A percentile compares a stretch with the other conserved stretches of the same genome.
phyloP scores from a whole-genome alignment of 2,113 vertebrate genomes.

The Chloebia gouldiae region DNA sequence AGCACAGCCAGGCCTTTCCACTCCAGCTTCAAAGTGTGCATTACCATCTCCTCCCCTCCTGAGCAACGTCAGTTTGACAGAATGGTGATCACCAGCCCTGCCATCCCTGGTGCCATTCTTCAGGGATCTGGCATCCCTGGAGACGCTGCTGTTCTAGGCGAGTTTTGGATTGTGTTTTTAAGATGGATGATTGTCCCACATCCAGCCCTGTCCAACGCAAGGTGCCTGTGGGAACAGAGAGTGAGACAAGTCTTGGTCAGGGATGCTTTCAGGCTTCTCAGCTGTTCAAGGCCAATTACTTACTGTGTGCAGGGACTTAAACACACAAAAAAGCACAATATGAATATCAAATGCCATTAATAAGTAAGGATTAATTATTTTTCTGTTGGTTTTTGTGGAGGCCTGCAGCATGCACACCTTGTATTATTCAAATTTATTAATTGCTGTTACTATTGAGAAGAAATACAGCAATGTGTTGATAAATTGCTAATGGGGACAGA shows the following conservation, averaged over 20 bases:
- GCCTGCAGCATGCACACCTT: background rate
- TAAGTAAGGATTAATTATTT: slow-evolving; percentile 41
- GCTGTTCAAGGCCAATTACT: background rate
- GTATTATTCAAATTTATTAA: slow-evolving; percentile 1
- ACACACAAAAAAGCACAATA: background rate
- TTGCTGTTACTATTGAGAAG: slow-evolving; percentile 8
- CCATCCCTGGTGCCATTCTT: background rate
- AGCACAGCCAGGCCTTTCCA: background rate
- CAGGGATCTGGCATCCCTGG: background rate
- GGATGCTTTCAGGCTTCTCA: background rate
- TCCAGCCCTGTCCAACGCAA: background rate
- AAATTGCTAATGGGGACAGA: background rate
- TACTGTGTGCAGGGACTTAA: background rate
- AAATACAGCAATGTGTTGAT: background rate
- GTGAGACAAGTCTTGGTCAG: background rate
- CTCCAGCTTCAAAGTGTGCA: background rate
- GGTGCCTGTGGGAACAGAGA: background rate
- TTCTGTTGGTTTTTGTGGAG: background rate
- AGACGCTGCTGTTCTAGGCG: background rate
- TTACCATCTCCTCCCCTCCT: background rate
- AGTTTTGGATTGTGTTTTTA: background rate
- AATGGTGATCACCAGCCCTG: fast-evolving
- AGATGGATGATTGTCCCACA: background rate
- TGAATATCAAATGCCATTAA: slow-evolving; percentile 25
- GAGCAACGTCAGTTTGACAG: background rate